Evolutionary conservation across 2,113 vertebrate species (phyloP), one percentile per base, ranked within the genome.

Genomic region (Gulo gulo): DNA sequence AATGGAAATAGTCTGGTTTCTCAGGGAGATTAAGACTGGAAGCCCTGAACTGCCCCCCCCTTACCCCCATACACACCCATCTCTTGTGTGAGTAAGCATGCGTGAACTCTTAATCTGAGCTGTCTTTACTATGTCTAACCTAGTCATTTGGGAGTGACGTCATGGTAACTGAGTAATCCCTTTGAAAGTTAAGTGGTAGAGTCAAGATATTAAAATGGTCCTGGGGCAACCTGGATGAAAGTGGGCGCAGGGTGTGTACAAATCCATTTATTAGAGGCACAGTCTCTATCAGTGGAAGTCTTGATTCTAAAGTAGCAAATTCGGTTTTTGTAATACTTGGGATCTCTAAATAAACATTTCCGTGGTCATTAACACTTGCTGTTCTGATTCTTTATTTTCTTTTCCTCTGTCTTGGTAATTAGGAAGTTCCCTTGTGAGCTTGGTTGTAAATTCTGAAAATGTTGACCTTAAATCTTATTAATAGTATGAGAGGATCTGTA

Each of bases 121-220:
- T 90, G 23, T 69, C 89, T 96, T 97, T 67, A 84, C 80, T 95
- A 26, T 79, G 6, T 45, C 59, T 80, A 93, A 80, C 93, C 86
- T 94, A 93, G 85, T 96, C 89, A 94, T 97, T 97, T 96, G 80
- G 57, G 84, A 94, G 81, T 97, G 96, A 98, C 94, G 67, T 97
- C 95, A 97, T 85, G 45, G 87, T 69, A 84, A 97, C 84, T 97
- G 96, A 97, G 90, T 97, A 92, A 97, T 97, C 78, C 42, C 79
- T 98, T 97, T 96, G 96, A 98, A 97, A 96, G 90, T 92, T 89
- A 79, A 94, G 23, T 91, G 65, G 50, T 45, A 78, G 89, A 97
- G 59, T 65, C 71, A 88, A 95, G 81, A 94, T 90, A 57, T 45
- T 94, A 84, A 86, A 96, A 96, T 88, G 63, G 63, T 85, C 96